phyloP scores from a whole-genome alignment of 2,888 invertebrate genomes.

The Cerceris ruficornis region DNA sequence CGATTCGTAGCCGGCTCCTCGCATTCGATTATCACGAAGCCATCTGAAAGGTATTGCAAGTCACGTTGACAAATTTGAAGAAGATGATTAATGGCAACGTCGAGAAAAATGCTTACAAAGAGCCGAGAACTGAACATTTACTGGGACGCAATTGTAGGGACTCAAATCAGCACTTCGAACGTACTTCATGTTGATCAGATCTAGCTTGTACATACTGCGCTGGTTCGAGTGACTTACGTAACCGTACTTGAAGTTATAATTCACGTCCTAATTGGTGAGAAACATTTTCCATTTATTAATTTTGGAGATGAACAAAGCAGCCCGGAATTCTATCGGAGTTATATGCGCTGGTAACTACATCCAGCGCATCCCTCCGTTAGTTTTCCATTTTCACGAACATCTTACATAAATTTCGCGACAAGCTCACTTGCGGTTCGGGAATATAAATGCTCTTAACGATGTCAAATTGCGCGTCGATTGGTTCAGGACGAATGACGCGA shows the following conservation, averaged over 20 bases:
- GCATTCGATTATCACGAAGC: slow-evolving; percentile 88
- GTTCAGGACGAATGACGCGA: slow-evolving; percentile 88
- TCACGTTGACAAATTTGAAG: background rate
- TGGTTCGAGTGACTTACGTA: slow-evolving; percentile 89
- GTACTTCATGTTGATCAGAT: slow-evolving; percentile 88
- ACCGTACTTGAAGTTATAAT: slow-evolving; percentile 87
- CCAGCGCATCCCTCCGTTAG: too few relatives aligned
- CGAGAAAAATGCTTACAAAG: slow-evolving; percentile 85
- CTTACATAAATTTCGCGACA: background rate
- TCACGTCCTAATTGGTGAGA: slow-evolving; percentile 81
- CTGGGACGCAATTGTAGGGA: slow-evolving; percentile 88
- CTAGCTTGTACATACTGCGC: slow-evolving; percentile 88
- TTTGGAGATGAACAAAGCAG: background rate
- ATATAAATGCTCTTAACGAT: slow-evolving; percentile 86
- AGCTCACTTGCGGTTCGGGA: slow-evolving; percentile 80
- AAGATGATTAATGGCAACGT: background rate
- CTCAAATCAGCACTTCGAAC: slow-evolving; percentile 88
- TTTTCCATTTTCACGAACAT: too few relatives aligned
- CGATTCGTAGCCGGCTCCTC: slow-evolving; percentile 86
- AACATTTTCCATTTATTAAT: background rate
- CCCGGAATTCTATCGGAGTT: too few relatives aligned
- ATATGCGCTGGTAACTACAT: too few relatives aligned
- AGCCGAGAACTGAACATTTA: slow-evolving; percentile 87
- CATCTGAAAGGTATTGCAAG: slow-evolving; percentile 83
- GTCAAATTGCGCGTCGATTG: slow-evolving; percentile 90